A percentile compares a stretch with the other conserved stretches of the same genome.
phyloP scores from a whole-genome alignment of 1,140 invertebrate genomes.

The Leptinotarsa defecta region DNA sequence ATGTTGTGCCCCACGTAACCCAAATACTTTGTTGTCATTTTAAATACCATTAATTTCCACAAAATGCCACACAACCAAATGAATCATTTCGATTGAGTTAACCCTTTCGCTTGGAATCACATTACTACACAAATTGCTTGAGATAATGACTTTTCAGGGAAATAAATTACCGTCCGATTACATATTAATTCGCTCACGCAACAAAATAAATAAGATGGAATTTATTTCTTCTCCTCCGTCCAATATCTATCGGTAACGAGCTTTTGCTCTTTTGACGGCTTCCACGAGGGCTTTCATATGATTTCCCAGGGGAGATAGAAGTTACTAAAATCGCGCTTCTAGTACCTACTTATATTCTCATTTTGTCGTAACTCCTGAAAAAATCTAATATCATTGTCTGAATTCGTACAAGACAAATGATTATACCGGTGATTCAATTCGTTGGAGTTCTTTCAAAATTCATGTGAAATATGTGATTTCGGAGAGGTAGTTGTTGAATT shows the following conservation, averaged over 20 bases:
- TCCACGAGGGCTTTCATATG: slow-evolving; percentile 26
- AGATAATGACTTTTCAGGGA: slow-evolving; percentile 17
- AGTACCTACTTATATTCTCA: background rate
- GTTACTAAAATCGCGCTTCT: background rate
- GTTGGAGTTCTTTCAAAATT: background rate
- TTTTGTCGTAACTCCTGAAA: background rate
- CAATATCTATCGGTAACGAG: background rate
- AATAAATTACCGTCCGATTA: slow-evolving; percentile 13
- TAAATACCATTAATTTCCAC: background rate
- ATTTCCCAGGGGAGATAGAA: slow-evolving; percentile 32
- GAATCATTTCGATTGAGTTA: slow-evolving; percentile 1
- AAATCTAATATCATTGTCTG: background rate
- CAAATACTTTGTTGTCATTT: no score
- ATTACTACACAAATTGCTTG: slow-evolving; percentile 14
- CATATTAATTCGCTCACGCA: slow-evolving; percentile 17
- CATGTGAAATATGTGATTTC: background rate
- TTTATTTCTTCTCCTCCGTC: slow-evolving; percentile 10
- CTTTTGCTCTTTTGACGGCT: slow-evolving; percentile 25
- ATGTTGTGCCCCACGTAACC: no score
- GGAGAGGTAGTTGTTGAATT: background rate
- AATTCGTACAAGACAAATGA: background rate
- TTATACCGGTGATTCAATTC: background rate
- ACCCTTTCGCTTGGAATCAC: slow-evolving; percentile 11
- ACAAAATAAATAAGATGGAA: slow-evolving; percentile 9
- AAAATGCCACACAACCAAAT: background rate